Evolutionary conservation across 2,113 vertebrate species (phyloP), one percentile per base, ranked within the genome.

Genomic region (Mobula birostris): DNA sequence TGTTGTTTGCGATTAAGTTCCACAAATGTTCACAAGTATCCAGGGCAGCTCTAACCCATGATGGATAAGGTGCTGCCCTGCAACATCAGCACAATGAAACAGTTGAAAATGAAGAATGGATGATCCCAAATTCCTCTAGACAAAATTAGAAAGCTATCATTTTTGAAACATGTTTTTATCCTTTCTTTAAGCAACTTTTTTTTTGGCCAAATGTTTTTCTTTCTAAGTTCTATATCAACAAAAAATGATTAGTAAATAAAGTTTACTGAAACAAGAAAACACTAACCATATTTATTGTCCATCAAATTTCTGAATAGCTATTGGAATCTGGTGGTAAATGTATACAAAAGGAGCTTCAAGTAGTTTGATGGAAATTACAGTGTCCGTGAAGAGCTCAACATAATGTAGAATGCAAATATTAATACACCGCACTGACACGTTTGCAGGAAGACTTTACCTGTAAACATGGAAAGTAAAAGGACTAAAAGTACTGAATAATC

Each of bases 401-500:
- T 8, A 12, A 92, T 19, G 90, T 32, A 72, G 17, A 72, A 72
- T 48, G 36, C n/a, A n/a, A 92, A 27, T 15, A 21, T 72, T 24
- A 40, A 92, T 72, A 19, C 15, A 70, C 40, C 72, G 17, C 21
- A 72, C 2, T 92, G 90, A 15, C 90, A 70, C 32, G 36, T 21
- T 0, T 72, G 90, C 70, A 92, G 9, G 24, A 8, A 72, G 36
- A 32, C 66, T 72, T 72, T 11, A 92, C 2, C 66, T 92, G 66
- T 72, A 68, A 92, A 92, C 63, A 92, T 36, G 5, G 66, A 72
- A 92, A 91, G 72, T 21, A 92, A 92, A 92, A 70, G 17, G 19
- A 92, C 36, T 72, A 63, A 61, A 63, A 4, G 58, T 48, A 29
- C 83, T 87, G 27, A 87, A 85, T 85, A 24, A 87, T 63, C 7